Percentiles rank a stretch among this genome's conserved stretches.
phyloP scores from a whole-genome alignment of 1,140 invertebrate species.

The Solen grandis region DNA sequence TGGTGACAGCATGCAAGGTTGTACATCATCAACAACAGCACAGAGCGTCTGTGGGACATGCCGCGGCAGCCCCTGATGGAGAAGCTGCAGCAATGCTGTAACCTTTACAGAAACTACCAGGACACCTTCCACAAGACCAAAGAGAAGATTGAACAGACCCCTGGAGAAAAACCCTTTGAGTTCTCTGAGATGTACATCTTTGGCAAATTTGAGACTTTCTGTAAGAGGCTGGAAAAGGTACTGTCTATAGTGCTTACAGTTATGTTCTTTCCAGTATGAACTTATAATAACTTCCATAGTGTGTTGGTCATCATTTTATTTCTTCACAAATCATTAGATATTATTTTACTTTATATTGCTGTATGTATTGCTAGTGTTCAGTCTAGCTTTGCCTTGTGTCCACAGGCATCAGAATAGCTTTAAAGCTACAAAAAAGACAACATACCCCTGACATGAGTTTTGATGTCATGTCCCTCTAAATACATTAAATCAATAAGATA shows the following conservation, averaged over 20 bases:
- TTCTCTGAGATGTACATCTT: constrained; percentile 98
- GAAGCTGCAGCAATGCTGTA: constrained; percentile 92
- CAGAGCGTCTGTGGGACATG: constrained; percentile 93
- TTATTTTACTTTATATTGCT: too few species aligned
- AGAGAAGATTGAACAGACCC: constrained; percentile 79
- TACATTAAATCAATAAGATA: too few species aligned
- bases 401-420: too few species aligned
- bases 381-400: too few species aligned
- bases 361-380: too few species aligned
- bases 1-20: constrained; percentile 96
- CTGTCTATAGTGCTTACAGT: background rate
- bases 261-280: too few species aligned
- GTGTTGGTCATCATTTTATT: too few species aligned
- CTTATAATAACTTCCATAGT: too few species aligned
- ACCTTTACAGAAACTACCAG: constrained; percentile 88
- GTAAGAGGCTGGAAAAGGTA: constrained; percentile 88
- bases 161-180: constrained; percentile 87
- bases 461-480: too few species aligned
- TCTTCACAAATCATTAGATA: too few species aligned
- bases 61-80: constrained; percentile 86
- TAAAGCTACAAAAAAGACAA: too few species aligned
- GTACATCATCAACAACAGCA: constrained; percentile 92
- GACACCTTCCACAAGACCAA: constrained; percentile 79
- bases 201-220: constrained; percentile 96
- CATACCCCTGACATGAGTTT: too few species aligned